Percentiles rank a stretch among this genome's conserved stretches.
Conservation (phyloP, 2,888 invertebrate species). For the Tyria jacobaeae region DNA sequence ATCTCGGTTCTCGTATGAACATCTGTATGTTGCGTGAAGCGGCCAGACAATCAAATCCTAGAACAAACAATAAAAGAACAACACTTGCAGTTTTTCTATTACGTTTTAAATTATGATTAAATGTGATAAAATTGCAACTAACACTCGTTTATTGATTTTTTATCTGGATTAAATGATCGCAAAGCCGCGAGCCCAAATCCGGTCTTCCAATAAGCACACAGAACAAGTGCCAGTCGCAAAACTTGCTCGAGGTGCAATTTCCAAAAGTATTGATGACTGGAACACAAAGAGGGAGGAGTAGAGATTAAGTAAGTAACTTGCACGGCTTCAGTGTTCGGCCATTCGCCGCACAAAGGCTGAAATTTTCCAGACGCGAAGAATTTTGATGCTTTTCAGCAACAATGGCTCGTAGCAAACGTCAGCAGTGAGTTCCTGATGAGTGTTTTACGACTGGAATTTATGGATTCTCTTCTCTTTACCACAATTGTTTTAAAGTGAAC, state of each 20-base stretch:
- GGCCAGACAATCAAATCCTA: too few relatives aligned
- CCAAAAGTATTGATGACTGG: conserved; percentile 76
- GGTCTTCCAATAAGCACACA: conserved; percentile 44
- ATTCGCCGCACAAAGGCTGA: conserved; percentile 68
- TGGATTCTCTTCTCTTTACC: conserved; percentile 58
- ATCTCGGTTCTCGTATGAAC: too few relatives aligned
- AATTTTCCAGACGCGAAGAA: conserved; percentile 76
- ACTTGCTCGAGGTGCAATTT: conserved; percentile 65
- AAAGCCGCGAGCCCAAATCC: conserved; percentile 25
- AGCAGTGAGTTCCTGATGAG: conserved; percentile 62
- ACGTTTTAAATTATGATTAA: background rate
- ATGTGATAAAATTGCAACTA: background rate
- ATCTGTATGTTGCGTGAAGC: too few relatives aligned
- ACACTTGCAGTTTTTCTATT: too few relatives aligned
- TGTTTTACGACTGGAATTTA: conserved; percentile 69
- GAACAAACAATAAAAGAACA: too few relatives aligned
- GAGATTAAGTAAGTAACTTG: conserved; percentile 79
- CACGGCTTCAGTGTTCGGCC: conserved; percentile 70
- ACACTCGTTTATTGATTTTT: background rate
- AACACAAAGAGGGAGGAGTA: conserved; percentile 70
- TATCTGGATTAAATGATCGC: background rate
- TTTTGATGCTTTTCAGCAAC: conserved; percentile 70
- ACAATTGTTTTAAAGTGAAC: conserved; percentile 67
- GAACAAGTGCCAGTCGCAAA: conserved; percentile 51
- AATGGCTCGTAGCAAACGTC: conserved; percentile 66